Base-by-base conservation (phyloP, 2,888 invertebrate species). In the Gastracanthus pulcherrimus region DNA sequence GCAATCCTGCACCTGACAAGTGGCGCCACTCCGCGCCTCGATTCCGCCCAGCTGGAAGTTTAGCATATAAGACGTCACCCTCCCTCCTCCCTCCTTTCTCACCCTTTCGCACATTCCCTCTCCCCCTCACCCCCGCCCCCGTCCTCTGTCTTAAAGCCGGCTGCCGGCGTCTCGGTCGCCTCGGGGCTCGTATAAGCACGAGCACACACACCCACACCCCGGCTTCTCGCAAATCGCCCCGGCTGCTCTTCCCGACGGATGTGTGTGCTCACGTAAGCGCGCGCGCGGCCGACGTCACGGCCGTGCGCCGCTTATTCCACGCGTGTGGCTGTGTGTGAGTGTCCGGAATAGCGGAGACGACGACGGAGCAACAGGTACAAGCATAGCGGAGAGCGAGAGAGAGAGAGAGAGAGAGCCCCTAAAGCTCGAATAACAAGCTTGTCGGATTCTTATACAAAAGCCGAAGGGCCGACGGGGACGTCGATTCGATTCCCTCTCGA, bases 391-490 rank as follows among this genome's bases (percentile, higher is more conserved):
- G 60, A n/a, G 2, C 38, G 38, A n/a, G n/a, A n/a, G n/a, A n/a
- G n/a, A n/a, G n/a, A n/a, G n/a, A n/a, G n/a, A n/a, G n/a, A n/a
- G n/a, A n/a, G n/a, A n/a, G n/a, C n/a, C n/a, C 86, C 88, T 86
- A 87, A 88, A 89, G 87, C 87, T 87, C 87, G 87, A 87, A 88
- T 89, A 88, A 89, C 89, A 88, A 86, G 86, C 87, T 86, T 84
- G 84, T 85, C 84, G 86, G 87, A 89, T 89, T 87, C 88, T 87
- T 87, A 26, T 23, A 85, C 86, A 85, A 81, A 86, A 86, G 87
- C 45, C 48, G 67, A 31, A 79, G 45, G 45, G 72, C 62, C 72
- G 29, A n/a, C 11, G 16, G 4, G 45, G 23, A n/a, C 26, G 48
- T 72, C 72, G 66, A 58, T 55, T 79, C 58, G 51, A 38, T 38